Evolutionary conservation across 2,113 vertebrate genomes (phyloP), one percentile per base, ranked within the genome.

Genomic region (Anser cygnoides): DNA sequence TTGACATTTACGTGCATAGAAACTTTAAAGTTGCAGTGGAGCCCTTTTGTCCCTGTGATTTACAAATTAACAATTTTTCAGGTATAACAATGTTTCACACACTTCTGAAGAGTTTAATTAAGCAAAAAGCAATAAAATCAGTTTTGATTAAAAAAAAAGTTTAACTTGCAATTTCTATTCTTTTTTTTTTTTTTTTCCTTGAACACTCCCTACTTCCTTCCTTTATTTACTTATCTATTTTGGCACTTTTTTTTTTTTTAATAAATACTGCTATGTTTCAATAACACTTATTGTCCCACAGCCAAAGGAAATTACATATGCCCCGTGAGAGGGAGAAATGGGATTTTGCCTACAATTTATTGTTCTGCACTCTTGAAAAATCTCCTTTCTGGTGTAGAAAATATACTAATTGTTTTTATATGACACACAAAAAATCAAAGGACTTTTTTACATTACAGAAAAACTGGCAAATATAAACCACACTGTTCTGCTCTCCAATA

Each of bases 1-100:
- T 98, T 98, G 98, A 99, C 98, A 98, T 98, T 98, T 98, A 98
- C 98, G 98, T 98, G 98, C 97, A 95, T 71, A 91, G 98, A 98
- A 98, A 98, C 98, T 98, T 98, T 97, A 99, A 98, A 98, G 98
- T 98, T 98, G 98, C 96, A 96, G 75, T 35, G 74, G 79, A 97
- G 92, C 96, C 97, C 97, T 94, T 98, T 98, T 98, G 98, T 98
- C 98, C 98, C 98, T 97, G 97, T 97, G 97, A 98, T 98, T 98
- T 98, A 98, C 98, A 98, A 98, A 98, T 98, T 92, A 97, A 96
- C 98, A 96, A 92, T 97, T 98, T 98, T 97, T 95, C 89, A 97
- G 96, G 91, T 92, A 94, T 97, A 98, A 98, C 98, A 97, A 97
- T 92, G 96, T 97, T 97, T 97, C 96, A 90, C 97, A 95, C 83